A percentile compares a stretch with the other conserved stretches of the same genome.
These are phyloP conservation scores for Myrmecobius fasciatus DNA, from an alignment of 2,113 vertebrate species.

Conservation along the genomic window DNA sequence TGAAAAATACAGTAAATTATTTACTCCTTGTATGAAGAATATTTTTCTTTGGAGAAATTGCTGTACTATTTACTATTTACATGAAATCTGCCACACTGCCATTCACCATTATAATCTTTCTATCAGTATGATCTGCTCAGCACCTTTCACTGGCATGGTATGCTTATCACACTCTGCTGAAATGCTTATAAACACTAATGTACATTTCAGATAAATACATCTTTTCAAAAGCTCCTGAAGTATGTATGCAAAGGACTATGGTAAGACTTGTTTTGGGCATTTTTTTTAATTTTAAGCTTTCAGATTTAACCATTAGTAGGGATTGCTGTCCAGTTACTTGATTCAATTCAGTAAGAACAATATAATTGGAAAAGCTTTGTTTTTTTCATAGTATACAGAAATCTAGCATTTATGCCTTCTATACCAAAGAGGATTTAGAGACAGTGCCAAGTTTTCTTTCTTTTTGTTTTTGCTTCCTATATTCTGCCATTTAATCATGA, in stretches of 20 bases:
- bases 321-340: neutral
- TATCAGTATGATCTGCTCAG: neutral
- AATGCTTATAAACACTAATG: neutral
- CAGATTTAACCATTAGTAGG: neutral
- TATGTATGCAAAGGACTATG: neutral
- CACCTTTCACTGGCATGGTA: neutral
- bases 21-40: neutral
- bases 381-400: neutral
- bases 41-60: neutral
- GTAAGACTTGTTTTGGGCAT: neutral
- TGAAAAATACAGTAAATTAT: neutral
- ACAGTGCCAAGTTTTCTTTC: neutral
- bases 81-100: neutral
- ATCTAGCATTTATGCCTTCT: neutral
- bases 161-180: neutral
- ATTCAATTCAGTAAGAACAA: neutral
- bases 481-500: neutral
- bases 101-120: neutral
- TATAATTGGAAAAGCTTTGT: neutral
- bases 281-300: neutral
- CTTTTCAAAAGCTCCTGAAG: neutral
- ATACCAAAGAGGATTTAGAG: neutral
- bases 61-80: neutral
- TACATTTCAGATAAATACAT: neutral
- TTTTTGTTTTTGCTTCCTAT: neutral